These are phyloP conservation scores for Synergus laeviventris DNA, from an alignment of 2,888 invertebrate genomes.

Conservation along the genomic window DNA sequence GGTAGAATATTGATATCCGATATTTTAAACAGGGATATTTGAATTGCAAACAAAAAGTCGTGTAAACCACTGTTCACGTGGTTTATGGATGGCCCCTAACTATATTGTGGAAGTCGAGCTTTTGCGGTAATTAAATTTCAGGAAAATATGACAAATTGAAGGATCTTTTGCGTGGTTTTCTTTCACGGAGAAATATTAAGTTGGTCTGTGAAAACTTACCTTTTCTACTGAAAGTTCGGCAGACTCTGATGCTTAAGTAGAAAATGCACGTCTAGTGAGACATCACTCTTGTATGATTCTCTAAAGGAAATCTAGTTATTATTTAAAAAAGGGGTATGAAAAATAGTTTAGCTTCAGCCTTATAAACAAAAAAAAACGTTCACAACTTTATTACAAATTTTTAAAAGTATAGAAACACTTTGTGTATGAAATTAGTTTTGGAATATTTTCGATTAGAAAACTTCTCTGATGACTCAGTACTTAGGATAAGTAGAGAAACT, in stretches of 20 bases:
- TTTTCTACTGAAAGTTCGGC: neutral
- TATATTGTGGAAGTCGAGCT: neutral
- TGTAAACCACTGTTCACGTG: no score
- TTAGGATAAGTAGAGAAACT: conserved; percentile 15
- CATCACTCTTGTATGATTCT: no score
- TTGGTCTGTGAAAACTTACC: neutral
- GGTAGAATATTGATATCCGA: no score
- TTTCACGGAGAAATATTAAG: neutral
- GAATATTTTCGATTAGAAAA: neutral
- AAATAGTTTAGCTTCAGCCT: no score
- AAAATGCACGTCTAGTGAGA: neutral
- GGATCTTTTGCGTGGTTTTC: neutral
- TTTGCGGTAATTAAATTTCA: conserved; percentile 3
- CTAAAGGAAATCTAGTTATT: no score
- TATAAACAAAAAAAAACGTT: no score
- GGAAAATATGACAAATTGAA: neutral
- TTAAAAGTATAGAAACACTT: neutral
- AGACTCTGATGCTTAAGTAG: neutral
- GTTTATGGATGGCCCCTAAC: neutral
- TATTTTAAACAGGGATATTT: no score
- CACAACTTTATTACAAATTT: no score
- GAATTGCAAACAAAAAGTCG: no score
- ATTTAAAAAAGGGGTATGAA: no score
- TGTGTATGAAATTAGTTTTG: neutral
- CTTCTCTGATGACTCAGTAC: neutral